Evolutionary conservation across 2,888 invertebrate genomes (phyloP).

Genomic region (Eristalis pertinax): DNA sequence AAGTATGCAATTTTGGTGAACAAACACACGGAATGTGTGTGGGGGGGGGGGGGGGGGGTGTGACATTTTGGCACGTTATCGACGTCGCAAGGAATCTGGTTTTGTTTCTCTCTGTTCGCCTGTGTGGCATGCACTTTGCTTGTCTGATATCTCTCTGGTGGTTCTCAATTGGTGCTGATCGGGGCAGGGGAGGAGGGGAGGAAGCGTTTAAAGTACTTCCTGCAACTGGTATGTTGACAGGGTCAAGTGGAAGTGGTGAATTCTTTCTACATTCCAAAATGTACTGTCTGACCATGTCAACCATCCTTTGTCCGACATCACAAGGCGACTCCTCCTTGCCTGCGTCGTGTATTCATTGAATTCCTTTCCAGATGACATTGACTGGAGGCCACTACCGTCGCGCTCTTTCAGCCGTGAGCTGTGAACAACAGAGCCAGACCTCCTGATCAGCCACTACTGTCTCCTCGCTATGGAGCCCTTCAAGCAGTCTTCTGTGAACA

Average conservation of each 20-base stretch:
- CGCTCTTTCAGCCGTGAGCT: no score
- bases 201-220: not conserved
- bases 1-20: constrained; percentile 57
- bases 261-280: no score
- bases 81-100: not conserved
- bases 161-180: not conserved
- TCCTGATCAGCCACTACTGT: no score
- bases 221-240: not conserved
- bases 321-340: no score
- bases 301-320: no score
- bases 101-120: not conserved
- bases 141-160: not conserved
- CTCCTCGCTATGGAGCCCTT: no score
- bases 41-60: not conserved
- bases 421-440: no score
- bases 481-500: no score
- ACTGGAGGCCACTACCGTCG: no score
- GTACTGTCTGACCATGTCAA: no score
- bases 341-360: no score
- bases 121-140: not conserved
- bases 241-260: not conserved
- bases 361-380: no score
- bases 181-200: not conserved
- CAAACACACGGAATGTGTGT: constrained; percentile 25
- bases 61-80: constrained; percentile 12